Evolutionary conservation across 2,797 vertebrate species (phyloP).

Genomic region (Philypnodon macrostomus): DNA sequence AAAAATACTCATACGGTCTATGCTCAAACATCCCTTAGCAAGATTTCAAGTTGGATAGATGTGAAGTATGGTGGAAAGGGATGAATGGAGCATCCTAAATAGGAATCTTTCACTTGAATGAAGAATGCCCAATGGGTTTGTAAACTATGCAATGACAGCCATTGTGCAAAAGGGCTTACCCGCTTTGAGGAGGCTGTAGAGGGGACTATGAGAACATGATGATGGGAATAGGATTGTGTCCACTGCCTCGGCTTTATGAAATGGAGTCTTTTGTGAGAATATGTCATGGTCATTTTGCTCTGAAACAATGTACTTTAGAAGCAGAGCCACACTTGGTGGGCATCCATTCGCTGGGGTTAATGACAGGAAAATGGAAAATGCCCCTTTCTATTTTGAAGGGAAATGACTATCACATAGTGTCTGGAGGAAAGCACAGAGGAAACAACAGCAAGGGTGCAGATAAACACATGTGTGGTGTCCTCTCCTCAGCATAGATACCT

Average conservation of each 20-base stretch:
- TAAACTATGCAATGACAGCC: conserved; percentile 52
- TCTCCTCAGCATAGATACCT: conserved; percentile 70
- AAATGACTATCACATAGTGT: conserved; percentile 37
- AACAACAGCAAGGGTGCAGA: conserved; percentile 62
- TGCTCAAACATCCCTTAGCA: conserved; percentile 39
- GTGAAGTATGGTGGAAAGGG: conserved; percentile 36
- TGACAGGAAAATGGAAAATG: conserved; percentile 59
- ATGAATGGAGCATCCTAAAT: conserved; percentile 67
- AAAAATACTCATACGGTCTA: conserved; percentile 32
- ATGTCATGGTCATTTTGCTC: conserved; percentile 69
- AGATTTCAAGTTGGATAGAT: conserved; percentile 39
- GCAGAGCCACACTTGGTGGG: conserved; percentile 66
- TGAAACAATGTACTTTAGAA: conserved; percentile 76
- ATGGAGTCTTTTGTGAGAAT: conserved; percentile 68
- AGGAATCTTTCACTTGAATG: conserved; percentile 60
- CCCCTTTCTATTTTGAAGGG: conserved; percentile 52
- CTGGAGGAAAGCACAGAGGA: conserved; percentile 28
- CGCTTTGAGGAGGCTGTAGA: conserved; percentile 53
- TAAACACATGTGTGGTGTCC: conserved; percentile 76
- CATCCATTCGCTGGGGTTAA: conserved; percentile 58
- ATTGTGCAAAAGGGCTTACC: conserved; percentile 56
- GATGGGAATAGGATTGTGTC: conserved; percentile 53
- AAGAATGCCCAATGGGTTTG: conserved; percentile 53
- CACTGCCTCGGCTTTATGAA: conserved; percentile 61
- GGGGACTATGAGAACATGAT: conserved; percentile 67